Conservation (phyloP, 2,113 vertebrate genomes). For the Carassius auratus region DNA sequence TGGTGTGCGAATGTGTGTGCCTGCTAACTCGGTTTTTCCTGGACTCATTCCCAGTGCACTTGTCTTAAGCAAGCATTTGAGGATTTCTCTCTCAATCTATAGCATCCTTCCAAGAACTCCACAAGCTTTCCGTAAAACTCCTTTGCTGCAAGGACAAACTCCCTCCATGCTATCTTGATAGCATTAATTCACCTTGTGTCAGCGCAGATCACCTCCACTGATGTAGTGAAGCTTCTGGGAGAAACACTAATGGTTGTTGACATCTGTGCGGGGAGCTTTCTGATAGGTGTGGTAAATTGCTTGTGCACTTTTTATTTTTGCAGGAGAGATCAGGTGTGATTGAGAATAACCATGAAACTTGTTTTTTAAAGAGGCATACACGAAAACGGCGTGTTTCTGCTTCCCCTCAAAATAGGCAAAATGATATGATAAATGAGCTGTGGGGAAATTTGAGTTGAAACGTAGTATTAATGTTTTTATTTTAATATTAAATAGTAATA, state of each 20-base stretch:
- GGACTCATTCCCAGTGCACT: slow-evolving; percentile 40
- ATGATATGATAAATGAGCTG: too few relatives aligned
- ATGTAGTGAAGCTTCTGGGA: background rate
- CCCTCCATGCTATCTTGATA: background rate
- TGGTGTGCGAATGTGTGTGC: slow-evolving; percentile 5
- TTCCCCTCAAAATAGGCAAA: too few relatives aligned
- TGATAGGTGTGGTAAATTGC: slow-evolving; percentile 19
- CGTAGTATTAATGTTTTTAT: background rate
- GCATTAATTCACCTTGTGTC: background rate
- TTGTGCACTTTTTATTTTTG: background rate
- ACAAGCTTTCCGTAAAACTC: slow-evolving; percentile 29
- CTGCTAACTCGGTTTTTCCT: slow-evolving; percentile 32
- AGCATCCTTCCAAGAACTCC: slow-evolving; percentile 41
- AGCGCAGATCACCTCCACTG: background rate
- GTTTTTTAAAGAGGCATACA: background rate
- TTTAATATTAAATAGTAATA: too few relatives aligned
- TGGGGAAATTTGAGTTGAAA: too few relatives aligned
- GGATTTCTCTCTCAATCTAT: slow-evolving; percentile 41
- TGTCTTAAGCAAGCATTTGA: slow-evolving; percentile 34
- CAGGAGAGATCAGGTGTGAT: slow-evolving; percentile 3
- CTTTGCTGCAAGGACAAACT: background rate
- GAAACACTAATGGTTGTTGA: background rate
- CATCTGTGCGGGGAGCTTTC: slow-evolving; percentile 11
- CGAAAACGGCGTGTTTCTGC: too few relatives aligned
- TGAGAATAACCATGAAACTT: background rate